A percentile compares a stretch with the other conserved stretches of the same genome.
phyloP scores from a whole-genome alignment of 1,140 invertebrate genomes.

The Drosophila nigrodunni region DNA sequence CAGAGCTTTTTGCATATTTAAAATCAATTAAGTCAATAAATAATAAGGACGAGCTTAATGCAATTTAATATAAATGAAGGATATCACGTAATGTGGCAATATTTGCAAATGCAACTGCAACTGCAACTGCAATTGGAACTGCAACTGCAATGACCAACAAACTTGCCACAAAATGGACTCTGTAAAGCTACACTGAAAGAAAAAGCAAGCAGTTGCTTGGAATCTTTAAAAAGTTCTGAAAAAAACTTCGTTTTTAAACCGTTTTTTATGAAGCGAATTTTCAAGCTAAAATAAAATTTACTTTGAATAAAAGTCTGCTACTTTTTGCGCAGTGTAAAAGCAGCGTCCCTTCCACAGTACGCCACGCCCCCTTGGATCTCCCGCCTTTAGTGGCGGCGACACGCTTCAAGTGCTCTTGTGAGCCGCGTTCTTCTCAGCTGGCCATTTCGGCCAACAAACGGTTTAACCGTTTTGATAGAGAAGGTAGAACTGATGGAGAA shows the following conservation, averaged over 20 bases:
- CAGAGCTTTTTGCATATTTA: slow-evolving; percentile 84
- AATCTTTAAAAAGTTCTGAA: too few species aligned
- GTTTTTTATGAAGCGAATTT: too few species aligned
- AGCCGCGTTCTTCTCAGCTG: slow-evolving; percentile 34
- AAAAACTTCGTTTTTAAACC: too few species aligned
- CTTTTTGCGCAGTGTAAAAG: neutral
- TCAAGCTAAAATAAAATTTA: too few species aligned
- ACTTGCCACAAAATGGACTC: neutral
- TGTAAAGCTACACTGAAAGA: too few species aligned
- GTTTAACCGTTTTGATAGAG: neutral
- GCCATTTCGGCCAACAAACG: slow-evolving; percentile 21
- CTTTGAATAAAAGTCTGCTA: too few species aligned
- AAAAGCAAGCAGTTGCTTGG: too few species aligned
- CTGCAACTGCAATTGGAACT: neutral
- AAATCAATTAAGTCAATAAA: slow-evolving; percentile 84
- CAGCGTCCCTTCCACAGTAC: neutral
- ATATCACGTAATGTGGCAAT: slow-evolving; percentile 44
- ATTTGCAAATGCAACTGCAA: slow-evolving; percentile 38
- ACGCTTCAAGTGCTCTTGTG: slow-evolving; percentile 52
- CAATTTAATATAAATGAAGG: slow-evolving; percentile 62
- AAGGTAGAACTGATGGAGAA: neutral
- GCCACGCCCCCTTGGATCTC: neutral
- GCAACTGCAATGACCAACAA: slow-evolving; percentile 23
- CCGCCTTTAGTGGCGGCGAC: slow-evolving; percentile 11
- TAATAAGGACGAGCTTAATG: slow-evolving; percentile 78